Conservation (phyloP, 2,797 vertebrate species). For the Myotis vivesi region DNA sequence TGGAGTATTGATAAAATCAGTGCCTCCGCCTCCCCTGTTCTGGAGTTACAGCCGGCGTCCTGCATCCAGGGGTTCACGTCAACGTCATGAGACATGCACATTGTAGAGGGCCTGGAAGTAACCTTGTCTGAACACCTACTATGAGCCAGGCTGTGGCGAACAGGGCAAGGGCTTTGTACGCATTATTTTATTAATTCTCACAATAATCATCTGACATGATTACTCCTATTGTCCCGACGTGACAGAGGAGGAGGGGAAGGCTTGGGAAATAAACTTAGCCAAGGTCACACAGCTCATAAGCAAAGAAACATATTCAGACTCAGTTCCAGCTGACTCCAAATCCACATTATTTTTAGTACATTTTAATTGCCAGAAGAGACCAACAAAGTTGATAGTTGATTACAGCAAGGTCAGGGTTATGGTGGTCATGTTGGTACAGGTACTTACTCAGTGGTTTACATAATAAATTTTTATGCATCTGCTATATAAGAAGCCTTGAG, state of each 20-base stretch:
- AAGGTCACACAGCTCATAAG: background rate
- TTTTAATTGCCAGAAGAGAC: background rate
- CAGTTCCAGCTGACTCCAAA: background rate
- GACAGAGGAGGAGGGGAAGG: background rate
- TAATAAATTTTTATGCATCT: background rate
- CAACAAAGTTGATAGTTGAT: background rate
- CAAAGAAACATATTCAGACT: background rate
- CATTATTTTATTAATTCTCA: background rate
- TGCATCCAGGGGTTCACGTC: background rate
- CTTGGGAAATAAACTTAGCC: background rate
- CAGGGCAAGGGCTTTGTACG: background rate
- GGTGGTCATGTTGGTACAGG: background rate
- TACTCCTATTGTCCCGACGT: background rate
- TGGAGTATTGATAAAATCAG: background rate
- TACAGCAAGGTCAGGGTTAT: background rate
- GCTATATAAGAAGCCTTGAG: background rate
- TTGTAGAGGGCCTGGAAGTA: background rate
- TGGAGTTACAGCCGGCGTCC: background rate
- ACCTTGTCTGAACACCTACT: background rate
- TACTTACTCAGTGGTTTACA: background rate
- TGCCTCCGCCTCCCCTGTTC: background rate
- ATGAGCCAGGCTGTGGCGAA: background rate
- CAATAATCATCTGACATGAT: background rate
- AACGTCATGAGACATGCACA: background rate
- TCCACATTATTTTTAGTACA: background rate